phyloP scores from a whole-genome alignment of 1,140 invertebrate species.

The Sarcophaga bullata region DNA sequence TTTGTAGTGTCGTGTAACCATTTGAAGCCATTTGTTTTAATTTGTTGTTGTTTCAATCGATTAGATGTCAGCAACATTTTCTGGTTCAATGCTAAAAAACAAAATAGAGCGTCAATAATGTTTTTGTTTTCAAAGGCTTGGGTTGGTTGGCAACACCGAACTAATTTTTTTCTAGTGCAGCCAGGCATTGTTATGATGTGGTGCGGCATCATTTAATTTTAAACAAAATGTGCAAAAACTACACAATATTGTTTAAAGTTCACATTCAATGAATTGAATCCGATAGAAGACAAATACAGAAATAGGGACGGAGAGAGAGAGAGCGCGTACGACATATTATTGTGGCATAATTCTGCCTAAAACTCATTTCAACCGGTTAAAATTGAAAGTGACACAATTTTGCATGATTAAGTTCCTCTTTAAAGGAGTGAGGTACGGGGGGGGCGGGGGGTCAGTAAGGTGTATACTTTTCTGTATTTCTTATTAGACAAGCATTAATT shows the following conservation, averaged over 20 bases:
- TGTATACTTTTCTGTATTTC: neutral
- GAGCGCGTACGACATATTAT: neutral
- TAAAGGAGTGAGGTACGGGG: neutral
- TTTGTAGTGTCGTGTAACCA: no score
- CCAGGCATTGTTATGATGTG: neutral
- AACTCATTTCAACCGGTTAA: neutral
- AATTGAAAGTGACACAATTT: neutral
- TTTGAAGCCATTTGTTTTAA: no score
- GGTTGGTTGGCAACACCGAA: neutral
- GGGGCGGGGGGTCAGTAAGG: neutral
- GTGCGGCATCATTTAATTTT: neutral
- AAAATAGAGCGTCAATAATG: conserved; percentile 7
- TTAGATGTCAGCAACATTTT: neutral
- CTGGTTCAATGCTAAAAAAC: conserved; percentile 15
- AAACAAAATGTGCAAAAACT: neutral
- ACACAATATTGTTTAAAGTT: neutral
- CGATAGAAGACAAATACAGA: neutral
- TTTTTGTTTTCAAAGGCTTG: neutral
- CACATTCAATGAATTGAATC: neutral
- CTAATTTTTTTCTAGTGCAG: no score
- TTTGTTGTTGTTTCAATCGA: no score
- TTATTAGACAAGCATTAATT: no score
- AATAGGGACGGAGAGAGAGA: neutral
- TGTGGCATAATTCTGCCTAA: neutral
- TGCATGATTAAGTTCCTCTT: neutral